phyloP scores from a whole-genome alignment of 2,888 invertebrate species.

The Acleris sparsana region DNA sequence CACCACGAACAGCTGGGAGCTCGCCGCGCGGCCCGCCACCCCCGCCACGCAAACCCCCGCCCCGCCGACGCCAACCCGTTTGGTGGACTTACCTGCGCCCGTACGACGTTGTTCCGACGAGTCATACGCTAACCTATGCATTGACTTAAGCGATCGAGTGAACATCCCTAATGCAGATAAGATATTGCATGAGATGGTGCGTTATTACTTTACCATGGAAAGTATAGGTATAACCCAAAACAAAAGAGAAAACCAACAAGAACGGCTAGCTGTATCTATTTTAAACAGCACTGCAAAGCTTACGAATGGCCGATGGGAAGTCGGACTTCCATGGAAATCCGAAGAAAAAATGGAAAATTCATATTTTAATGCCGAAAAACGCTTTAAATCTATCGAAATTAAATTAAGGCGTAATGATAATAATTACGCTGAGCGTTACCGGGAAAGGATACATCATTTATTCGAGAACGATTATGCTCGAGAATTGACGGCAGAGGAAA shows the following conservation, averaged over 20 bases:
- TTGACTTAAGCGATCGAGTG: background rate
- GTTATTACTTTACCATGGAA: background rate
- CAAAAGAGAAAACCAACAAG: background rate
- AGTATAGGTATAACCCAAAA: background rate
- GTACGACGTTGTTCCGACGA: background rate
- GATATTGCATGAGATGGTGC: background rate
- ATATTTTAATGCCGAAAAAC: background rate
- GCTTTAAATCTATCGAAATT: background rate
- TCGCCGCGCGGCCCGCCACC: background rate
- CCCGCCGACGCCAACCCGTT: background rate
- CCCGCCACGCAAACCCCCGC: background rate
- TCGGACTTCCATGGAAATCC: background rate
- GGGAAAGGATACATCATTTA: background rate
- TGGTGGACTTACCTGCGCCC: background rate
- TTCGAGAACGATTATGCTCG: background rate
- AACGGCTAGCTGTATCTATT: background rate
- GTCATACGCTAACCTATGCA: background rate
- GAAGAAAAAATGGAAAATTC: constrained; percentile 1
- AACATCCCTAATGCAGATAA: background rate
- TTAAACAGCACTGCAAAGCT: background rate
- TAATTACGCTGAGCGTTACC: background rate
- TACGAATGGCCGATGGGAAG: background rate
- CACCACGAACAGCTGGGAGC: background rate
- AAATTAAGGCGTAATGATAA: background rate
- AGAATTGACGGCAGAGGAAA: background rate